Evolutionary conservation across 2,888 invertebrate genomes (phyloP).

Genomic region (Agrochola litura): DNA sequence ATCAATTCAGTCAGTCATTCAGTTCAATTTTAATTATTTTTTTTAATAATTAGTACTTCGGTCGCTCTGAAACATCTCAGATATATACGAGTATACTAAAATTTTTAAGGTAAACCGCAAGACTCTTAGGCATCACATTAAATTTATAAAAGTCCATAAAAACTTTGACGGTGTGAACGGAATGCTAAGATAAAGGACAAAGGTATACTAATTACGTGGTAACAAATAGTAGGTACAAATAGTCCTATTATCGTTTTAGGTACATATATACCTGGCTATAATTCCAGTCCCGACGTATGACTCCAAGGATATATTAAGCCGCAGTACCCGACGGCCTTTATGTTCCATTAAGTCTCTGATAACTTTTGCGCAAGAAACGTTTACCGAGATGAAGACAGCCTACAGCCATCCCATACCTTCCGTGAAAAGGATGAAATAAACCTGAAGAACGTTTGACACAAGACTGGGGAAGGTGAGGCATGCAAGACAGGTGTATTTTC

Average conservation of each 20-base stretch:
- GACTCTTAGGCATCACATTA: not conserved
- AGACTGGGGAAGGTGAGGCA: not conserved
- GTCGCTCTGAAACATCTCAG: not conserved
- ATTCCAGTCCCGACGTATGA: conserved; percentile 29
- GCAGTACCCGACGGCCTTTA: conserved; percentile 39
- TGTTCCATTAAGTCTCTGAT: conserved; percentile 53
- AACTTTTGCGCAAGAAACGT: conserved; percentile 45
- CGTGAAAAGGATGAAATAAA: conserved; percentile 51
- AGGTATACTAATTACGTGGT: not conserved
- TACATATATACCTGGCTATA: not conserved
- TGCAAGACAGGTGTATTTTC: conserved; percentile 35
- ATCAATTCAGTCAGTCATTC: too few species aligned
- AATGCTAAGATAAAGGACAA: not conserved
- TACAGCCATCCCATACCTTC: conserved; percentile 39
- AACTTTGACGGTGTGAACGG: not conserved
- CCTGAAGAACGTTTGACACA: conserved; percentile 28
- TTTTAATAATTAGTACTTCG: not conserved
- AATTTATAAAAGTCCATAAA: not conserved
- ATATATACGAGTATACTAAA: not conserved
- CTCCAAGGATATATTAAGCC: conserved; percentile 50
- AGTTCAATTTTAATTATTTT: too few species aligned
- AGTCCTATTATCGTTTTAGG: not conserved
- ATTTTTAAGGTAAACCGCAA: not conserved
- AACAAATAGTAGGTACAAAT: conserved; percentile 1
- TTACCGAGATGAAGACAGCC: conserved; percentile 50